phyloP scores from a whole-genome alignment of 2,888 invertebrate species.

The Coenonympha glycerion region DNA sequence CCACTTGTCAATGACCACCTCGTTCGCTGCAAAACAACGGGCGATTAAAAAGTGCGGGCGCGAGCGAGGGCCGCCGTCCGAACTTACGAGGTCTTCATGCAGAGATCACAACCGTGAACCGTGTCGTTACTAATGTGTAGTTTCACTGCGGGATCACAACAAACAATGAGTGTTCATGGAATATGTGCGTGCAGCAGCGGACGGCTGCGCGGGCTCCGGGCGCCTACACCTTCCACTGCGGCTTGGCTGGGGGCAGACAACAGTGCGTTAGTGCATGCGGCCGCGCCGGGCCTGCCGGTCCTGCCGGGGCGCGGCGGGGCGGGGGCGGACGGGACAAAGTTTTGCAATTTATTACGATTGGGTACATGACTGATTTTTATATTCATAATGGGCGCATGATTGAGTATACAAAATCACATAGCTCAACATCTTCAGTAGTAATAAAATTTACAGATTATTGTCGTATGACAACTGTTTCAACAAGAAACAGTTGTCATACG shows the following conservation, averaged over 20 bases:
- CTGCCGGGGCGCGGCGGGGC: slow-evolving; percentile 30
- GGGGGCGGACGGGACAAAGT: slow-evolving; percentile 33
- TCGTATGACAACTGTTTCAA: no score
- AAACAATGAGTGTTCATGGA: slow-evolving; percentile 75
- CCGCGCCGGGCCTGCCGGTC: slow-evolving; percentile 30
- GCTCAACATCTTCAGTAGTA: no score
- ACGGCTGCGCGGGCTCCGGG: slow-evolving; percentile 58
- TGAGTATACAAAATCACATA: no score
- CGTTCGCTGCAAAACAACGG: slow-evolving; percentile 81
- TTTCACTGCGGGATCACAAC: slow-evolving; percentile 76
- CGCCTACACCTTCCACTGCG: slow-evolving; percentile 69
- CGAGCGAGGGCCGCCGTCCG: slow-evolving; percentile 58
- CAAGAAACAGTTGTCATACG: no score
- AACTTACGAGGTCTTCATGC: slow-evolving; percentile 64
- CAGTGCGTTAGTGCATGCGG: slow-evolving; percentile 69
- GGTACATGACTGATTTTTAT: slow-evolving; percentile 4
- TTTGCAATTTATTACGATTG: slow-evolving; percentile 37
- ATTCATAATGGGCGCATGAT: no score
- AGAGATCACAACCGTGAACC: slow-evolving; percentile 64
- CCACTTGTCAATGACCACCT: slow-evolving; percentile 83
- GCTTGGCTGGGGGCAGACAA: slow-evolving; percentile 73
- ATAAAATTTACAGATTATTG: no score
- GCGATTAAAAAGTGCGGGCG: slow-evolving; percentile 50
- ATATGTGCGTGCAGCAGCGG: slow-evolving; percentile 70
- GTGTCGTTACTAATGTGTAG: slow-evolving; percentile 65